Evolutionary conservation across 92 coral and sea anemone species (phyloP).

Genomic region (Bergia sp.): DNA sequence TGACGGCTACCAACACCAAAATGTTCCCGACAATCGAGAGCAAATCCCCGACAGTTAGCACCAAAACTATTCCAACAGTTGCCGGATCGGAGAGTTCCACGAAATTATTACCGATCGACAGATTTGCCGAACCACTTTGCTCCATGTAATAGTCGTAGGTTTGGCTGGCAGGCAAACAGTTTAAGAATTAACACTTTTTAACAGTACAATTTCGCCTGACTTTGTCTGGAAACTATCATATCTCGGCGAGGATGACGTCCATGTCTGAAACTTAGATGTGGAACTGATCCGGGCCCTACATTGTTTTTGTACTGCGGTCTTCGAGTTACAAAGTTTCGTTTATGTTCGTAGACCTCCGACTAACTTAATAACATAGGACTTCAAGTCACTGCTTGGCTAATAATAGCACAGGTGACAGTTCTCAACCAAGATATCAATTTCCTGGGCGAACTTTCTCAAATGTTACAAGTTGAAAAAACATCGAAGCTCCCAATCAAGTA

Average conservation of each 20-base stretch:
- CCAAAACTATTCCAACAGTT: constrained; percentile 36
- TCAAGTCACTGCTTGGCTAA: not conserved
- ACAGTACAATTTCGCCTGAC: not conserved
- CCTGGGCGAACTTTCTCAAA: constrained; percentile 4
- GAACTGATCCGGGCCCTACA: not conserved
- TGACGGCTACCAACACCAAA: constrained; percentile 78
- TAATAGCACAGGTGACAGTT: constrained; percentile 26
- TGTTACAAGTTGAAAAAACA: not conserved
- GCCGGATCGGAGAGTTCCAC: constrained; percentile 26
- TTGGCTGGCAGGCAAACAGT: not conserved
- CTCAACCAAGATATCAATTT: constrained; percentile 23
- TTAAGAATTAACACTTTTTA: not conserved
- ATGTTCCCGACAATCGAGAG: constrained; percentile 69
- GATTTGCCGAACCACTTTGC: constrained; percentile 11
- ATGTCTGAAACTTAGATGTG: not conserved
- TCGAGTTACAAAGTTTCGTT: constrained; percentile 13
- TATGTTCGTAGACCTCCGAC: not conserved
- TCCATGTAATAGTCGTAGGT: not conserved
- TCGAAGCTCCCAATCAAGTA: constrained; percentile 8
- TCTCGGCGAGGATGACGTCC: not conserved
- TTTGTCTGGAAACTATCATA: not conserved
- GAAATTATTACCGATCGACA: not conserved
- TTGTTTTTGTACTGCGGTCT: not conserved
- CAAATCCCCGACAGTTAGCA: constrained; percentile 44
- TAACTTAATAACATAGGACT: constrained; percentile 35